Base-by-base conservation (phyloP, 2,797 vertebrate species). In the Gambusia yucatana region DNA sequence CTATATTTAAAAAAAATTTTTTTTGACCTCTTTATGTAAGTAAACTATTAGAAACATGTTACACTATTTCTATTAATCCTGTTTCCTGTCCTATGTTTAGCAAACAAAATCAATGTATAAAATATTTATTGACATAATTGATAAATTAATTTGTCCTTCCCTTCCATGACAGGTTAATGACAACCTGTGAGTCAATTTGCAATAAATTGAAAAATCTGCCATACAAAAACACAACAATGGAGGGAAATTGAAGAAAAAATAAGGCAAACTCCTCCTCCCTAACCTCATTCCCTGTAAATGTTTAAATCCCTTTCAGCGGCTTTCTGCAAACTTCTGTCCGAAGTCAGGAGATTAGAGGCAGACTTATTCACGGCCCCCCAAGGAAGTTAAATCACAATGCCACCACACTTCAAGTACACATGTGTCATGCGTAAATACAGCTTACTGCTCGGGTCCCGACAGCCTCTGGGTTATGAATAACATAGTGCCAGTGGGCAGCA, bases 401-500 rank as follows among this genome's bases (percentile, higher is more conserved):
- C 83, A 84, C 79, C 86, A 65, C 80, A 86, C 81, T 84, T 84
- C 36, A 86, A 86, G 84, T 82, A 73, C 81, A 91, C 83, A 84
- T 91, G 89, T 88, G 81, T 92, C 89, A 93, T 84, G 86, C 67
- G 44, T 86, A 87, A 88, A 91, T 77, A 82, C 16, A 47, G 20
- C n/a, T 79, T 84, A 82, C 44, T 82, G 87, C 88, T 88, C 80
- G 80, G 55, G 87, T 84, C 77, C 73, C 77, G 84, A 57, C 79
- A 77, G 79, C 76, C 57, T 52, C 77, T 73, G 88, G 82, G 80
- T 89, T 77, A 92, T 94, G 90, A 94, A 94, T 94, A 92, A 94
- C 91, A 89, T 72, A 92, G 80, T 78, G 89, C 76, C 78, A 81
- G 78, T 76, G 77, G 89, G 86, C 84, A 83, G 78, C 61, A 59